Conservation (phyloP, 1,140 invertebrate genomes). For the Halesus radiatus region DNA sequence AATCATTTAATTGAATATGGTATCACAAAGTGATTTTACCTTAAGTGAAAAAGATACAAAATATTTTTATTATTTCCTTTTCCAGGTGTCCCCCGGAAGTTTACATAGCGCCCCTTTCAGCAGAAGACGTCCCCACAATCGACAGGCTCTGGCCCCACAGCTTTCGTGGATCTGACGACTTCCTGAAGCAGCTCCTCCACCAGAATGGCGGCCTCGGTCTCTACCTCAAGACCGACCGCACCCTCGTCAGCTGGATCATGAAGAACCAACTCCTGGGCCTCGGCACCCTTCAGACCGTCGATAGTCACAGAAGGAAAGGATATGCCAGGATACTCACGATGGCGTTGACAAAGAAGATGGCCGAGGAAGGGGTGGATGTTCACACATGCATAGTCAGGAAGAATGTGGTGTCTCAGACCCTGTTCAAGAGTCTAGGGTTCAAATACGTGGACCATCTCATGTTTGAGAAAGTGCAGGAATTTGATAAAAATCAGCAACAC, state of each 20-base stretch:
- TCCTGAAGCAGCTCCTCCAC: slow-evolving; percentile 56
- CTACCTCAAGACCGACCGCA: slow-evolving; percentile 56
- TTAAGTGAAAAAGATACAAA: too few species aligned
- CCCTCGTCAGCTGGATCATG: slow-evolving; percentile 59
- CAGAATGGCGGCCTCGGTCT: slow-evolving; percentile 59
- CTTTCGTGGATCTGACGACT: slow-evolving; percentile 57
- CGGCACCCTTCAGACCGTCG: slow-evolving; percentile 55
- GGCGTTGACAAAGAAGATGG: slow-evolving; percentile 38
- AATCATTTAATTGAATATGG: too few species aligned
- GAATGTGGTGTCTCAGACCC: slow-evolving; percentile 56
- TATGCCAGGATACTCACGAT: slow-evolving; percentile 47
- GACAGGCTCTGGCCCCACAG: slow-evolving; percentile 59
- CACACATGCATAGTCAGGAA: slow-evolving; percentile 48
- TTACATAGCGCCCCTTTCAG: slow-evolving; percentile 56
- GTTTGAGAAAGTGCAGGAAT: slow-evolving; percentile 38
- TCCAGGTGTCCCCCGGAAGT: slow-evolving; percentile 59
- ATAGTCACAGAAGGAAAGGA: slow-evolving; percentile 46
- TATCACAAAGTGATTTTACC: too few species aligned
- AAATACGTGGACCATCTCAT: slow-evolving; percentile 32
- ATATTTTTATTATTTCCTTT: slow-evolving; percentile 26
- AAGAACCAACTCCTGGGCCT: slow-evolving; percentile 59
- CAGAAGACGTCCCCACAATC: slow-evolving; percentile 51
- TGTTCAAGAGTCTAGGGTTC: slow-evolving; percentile 60
- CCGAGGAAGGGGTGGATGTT: slow-evolving; percentile 43
- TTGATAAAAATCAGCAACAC: not conserved